A percentile compares a stretch with the other conserved stretches of the same genome.
Conservation (phyloP, 2,113 vertebrate genomes). For the Psophia crepitans region DNA sequence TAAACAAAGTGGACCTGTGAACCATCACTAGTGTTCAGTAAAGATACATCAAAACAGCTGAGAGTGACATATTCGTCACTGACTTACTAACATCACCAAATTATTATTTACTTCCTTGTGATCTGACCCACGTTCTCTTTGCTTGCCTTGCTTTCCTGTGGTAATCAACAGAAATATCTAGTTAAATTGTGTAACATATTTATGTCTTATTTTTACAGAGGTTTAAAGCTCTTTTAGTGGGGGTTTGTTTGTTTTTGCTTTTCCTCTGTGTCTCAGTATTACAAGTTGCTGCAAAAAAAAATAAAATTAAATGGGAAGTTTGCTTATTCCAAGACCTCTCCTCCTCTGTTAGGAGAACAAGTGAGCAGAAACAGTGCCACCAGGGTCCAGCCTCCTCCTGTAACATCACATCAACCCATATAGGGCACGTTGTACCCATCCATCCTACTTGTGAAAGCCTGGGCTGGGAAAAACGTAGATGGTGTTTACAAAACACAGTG, state of each 20-base stretch:
- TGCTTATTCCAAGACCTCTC: background rate
- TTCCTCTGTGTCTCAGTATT: background rate
- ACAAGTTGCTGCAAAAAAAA: background rate
- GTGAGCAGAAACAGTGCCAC: background rate
- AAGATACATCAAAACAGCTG: background rate
- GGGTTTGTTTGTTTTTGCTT: background rate
- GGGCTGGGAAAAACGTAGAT: background rate
- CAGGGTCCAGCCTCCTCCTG: background rate
- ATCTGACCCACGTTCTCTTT: background rate
- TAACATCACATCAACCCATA: background rate
- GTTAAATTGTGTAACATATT: background rate
- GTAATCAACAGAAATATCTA: background rate
- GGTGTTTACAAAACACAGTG: background rate
- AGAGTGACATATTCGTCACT: background rate
- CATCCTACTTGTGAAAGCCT: background rate
- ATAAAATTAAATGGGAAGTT: background rate
- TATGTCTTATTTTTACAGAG: background rate
- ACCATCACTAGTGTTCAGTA: background rate
- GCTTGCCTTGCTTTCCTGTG: background rate
- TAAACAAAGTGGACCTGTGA: background rate
- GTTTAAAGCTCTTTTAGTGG: background rate
- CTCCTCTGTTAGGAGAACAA: background rate
- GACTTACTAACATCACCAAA: background rate
- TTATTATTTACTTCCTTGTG: background rate
- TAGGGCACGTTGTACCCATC: rapidly evolving